phyloP scores from a whole-genome alignment of 2,113 vertebrate genomes.

The Cynocephalus volans region DNA sequence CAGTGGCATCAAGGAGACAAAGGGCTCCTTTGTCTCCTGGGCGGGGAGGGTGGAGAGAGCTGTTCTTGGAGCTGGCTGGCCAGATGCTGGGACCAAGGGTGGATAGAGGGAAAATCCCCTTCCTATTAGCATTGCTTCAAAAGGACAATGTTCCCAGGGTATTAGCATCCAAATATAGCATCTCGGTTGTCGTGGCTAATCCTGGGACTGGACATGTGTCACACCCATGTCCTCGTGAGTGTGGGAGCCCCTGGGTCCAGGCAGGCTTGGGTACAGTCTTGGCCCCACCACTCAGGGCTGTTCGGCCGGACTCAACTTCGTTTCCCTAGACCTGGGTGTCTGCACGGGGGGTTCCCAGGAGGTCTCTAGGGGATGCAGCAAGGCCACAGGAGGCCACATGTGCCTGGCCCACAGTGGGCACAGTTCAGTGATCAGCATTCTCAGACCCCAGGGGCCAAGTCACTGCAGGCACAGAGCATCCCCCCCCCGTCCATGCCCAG shows the following conservation, averaged over 20 bases:
- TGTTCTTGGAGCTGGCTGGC: too few relatives aligned
- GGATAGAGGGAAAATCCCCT: not conserved
- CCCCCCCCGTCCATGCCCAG: not conserved
- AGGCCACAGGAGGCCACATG: not conserved
- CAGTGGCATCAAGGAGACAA: too few relatives aligned
- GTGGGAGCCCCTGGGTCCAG: not conserved
- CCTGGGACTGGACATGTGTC: not conserved
- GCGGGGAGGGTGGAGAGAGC: rapidly evolving
- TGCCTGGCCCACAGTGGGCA: not conserved
- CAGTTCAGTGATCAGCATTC: rapidly evolving
- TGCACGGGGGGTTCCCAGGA: rapidly evolving
- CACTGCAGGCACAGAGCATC: rapidly evolving
- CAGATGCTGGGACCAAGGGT: rapidly evolving
- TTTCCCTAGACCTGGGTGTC: not conserved
- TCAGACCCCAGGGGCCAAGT: not conserved
- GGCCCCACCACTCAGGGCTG: not conserved
- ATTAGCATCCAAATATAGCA: not conserved
- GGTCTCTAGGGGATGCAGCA: rapidly evolving
- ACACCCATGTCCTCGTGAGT: rapidly evolving
- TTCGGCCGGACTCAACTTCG: too few relatives aligned
- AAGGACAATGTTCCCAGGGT: not conserved
- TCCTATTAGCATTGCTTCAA: rapidly evolving
- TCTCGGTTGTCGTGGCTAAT: not conserved
- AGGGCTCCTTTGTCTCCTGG: too few relatives aligned
- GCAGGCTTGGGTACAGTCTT: not conserved